These are phyloP conservation scores for Delphinapterus leucas DNA, from an alignment of 2,113 vertebrate genomes.

Conservation along the genomic window DNA sequence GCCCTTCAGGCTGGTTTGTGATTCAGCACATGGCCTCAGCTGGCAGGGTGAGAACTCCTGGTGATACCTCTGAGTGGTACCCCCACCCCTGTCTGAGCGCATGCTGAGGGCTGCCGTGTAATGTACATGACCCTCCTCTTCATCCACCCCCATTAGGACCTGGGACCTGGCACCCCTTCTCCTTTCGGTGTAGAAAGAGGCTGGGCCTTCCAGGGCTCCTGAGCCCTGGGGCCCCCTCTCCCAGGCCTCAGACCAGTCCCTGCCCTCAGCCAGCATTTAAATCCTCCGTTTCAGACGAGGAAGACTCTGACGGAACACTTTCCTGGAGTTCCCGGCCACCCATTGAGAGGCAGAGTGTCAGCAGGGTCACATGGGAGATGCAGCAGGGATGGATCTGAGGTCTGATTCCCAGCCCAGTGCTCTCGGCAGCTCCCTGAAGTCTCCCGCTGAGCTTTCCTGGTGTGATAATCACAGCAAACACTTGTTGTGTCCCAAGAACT, in stretches of 20 bases:
- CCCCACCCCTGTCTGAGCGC: not conserved
- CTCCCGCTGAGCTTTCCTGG: not conserved
- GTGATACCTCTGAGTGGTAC: not conserved
- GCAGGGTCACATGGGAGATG: not conserved
- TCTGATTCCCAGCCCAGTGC: not conserved
- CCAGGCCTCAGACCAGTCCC: not conserved
- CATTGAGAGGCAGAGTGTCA: not conserved
- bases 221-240: not conserved
- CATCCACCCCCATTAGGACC: not conserved
- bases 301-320: not conserved
- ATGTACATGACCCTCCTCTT: not conserved
- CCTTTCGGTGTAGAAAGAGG: not conserved
- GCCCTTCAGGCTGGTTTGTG: not conserved
- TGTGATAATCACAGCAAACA: not conserved
- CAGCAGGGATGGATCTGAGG: not conserved
- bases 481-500: not conserved
- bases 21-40: not conserved
- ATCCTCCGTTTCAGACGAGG: not conserved
- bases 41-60: not conserved
- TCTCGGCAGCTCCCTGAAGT: not conserved
- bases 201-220: not conserved
- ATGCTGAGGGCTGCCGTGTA: fast-evolving
- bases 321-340: not conserved
- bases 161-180: not conserved
- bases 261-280: not conserved